phyloP scores from a whole-genome alignment of 1,140 invertebrate species.

The Aplysia californica region DNA sequence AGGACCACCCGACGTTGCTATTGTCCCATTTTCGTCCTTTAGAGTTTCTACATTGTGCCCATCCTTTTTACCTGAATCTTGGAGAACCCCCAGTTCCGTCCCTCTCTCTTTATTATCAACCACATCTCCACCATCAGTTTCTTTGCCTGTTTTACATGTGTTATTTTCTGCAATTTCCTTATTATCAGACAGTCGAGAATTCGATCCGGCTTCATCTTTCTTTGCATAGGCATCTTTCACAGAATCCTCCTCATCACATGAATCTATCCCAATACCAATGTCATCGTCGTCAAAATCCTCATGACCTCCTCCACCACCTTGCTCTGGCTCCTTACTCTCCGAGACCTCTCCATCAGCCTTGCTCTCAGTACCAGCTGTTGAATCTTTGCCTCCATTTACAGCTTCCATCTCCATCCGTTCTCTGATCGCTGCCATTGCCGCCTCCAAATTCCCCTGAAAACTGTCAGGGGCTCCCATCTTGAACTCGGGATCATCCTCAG shows the following conservation, averaged over 20 bases:
- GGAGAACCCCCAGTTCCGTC: neutral
- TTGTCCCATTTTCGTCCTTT: neutral
- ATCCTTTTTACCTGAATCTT: neutral
- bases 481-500: neutral
- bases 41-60: neutral
- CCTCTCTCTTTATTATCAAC: slow-evolving; percentile 18
- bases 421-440: neutral
- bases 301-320: neutral
- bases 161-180: neutral
- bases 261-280: no score
- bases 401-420: neutral
- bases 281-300: neutral
- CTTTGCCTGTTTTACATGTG: neutral
- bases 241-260: neutral
- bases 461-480: neutral
- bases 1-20: neutral
- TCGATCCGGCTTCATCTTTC: neutral
- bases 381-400: neutral
- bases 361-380: neutral
- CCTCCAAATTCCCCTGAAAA: neutral
- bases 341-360: no score
- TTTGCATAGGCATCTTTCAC: neutral
- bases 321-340: neutral
- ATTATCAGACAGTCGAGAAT: neutral
- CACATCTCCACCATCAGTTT: neutral